These are phyloP conservation scores for Micoletzkya japonica DNA, from an alignment of 2,888 invertebrate genomes.

Conservation along the genomic window DNA sequence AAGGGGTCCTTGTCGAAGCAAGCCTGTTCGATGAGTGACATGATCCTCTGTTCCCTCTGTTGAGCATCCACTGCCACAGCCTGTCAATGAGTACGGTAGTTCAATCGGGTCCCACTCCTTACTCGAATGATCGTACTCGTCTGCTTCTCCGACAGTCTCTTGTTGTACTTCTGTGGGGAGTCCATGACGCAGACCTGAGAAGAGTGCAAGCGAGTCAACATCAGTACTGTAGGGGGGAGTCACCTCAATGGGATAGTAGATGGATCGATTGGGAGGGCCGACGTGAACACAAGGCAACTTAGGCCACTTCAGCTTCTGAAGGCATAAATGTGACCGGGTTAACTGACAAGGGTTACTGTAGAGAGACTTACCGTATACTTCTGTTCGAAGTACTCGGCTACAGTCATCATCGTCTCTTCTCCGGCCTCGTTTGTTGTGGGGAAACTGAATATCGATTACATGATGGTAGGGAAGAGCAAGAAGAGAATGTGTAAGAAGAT, in stretches of 20 bases:
- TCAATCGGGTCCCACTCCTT: slow-evolving; percentile 2
- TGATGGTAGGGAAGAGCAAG: too few relatives aligned
- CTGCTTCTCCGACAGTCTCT: slow-evolving; percentile 58
- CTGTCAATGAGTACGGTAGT: slow-evolving; percentile 32
- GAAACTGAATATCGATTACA: slow-evolving; percentile 36
- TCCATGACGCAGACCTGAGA: slow-evolving; percentile 37
- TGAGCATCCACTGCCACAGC: slow-evolving; percentile 57
- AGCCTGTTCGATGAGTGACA: slow-evolving; percentile 47
- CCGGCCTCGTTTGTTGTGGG: slow-evolving; percentile 44
- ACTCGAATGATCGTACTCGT: slow-evolving; percentile 52
- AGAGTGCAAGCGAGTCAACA: background rate
- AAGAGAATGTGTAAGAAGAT: too few relatives aligned
- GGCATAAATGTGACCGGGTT: background rate
- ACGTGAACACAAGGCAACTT: slow-evolving; percentile 59
- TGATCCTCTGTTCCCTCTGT: slow-evolving; percentile 52
- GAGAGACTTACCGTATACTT: slow-evolving; percentile 38
- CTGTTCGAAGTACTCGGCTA: slow-evolving; percentile 56
- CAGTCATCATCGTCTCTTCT: slow-evolving; percentile 43
- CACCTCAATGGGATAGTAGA: slow-evolving; percentile 58
- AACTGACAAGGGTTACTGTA: background rate
- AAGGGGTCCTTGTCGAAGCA: slow-evolving; percentile 55
- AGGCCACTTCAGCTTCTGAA: slow-evolving; percentile 45
- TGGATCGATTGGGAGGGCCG: slow-evolving; percentile 54
- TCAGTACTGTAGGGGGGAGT: background rate
- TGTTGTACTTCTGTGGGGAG: slow-evolving; percentile 56